These are phyloP conservation scores for Agrochola circellaris DNA, from an alignment of 2,888 invertebrate genomes.

Conservation along the genomic window DNA sequence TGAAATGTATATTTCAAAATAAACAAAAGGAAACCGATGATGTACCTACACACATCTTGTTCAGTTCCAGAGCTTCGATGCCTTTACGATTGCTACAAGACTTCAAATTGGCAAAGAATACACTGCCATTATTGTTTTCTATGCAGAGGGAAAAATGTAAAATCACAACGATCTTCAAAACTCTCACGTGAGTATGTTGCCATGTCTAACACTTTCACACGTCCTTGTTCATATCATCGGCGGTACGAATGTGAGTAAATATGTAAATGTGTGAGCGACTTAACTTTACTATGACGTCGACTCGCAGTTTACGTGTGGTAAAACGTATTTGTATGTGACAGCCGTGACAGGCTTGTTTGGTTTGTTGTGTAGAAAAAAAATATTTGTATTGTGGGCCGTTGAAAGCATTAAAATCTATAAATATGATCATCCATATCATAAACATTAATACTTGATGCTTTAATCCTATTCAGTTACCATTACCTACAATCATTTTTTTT, in stretches of 20 bases:
- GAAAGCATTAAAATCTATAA: background rate
- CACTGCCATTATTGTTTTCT: background rate
- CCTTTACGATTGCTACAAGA: background rate
- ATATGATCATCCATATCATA: too few species aligned
- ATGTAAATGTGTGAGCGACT: background rate
- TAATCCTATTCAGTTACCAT: background rate
- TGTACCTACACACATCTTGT: background rate
- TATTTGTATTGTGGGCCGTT: background rate
- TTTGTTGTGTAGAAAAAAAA: too few species aligned
- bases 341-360: too few species aligned
- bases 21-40: too few species aligned
- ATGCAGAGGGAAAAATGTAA: background rate
- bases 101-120: conserved; percentile 2
- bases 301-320: too few species aligned
- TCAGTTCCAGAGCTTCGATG: background rate
- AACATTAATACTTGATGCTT: background rate
- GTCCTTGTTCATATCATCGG: background rate
- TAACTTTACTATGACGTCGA: background rate
- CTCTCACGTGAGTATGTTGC: background rate
- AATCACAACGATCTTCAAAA: too few species aligned
- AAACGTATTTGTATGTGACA: too few species aligned
- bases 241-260: too few species aligned
- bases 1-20: too few species aligned
- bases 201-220: background rate
- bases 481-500: background rate